Evolutionary conservation across 2,113 vertebrate genomes (phyloP).

Genomic region (Oncorhynchus masou): DNA sequence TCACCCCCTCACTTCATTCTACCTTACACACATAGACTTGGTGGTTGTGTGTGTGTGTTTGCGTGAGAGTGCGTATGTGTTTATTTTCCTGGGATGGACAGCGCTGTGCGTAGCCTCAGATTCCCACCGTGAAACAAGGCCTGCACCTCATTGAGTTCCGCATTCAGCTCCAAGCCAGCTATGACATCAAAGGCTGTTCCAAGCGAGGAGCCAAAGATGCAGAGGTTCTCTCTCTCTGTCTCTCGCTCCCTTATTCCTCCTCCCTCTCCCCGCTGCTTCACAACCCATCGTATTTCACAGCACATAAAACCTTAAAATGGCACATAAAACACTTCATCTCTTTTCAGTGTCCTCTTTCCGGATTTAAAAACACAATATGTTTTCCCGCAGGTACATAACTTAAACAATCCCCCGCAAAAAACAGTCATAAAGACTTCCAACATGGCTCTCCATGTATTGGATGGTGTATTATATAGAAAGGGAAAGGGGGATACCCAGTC

Average conservation of each 20-base stretch:
- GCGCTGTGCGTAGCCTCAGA: constrained; percentile 35
- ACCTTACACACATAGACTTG: neutral
- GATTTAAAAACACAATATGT: constrained; percentile 77
- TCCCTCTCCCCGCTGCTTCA: constrained; percentile 63
- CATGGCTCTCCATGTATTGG: constrained; percentile 23
- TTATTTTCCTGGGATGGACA: constrained; percentile 27
- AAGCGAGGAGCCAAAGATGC: constrained; percentile 44
- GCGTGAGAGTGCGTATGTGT: neutral
- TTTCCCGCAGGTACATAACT: constrained; percentile 77
- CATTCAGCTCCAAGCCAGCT: constrained; percentile 56
- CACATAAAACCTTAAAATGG: constrained; percentile 81
- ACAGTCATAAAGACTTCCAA: constrained; percentile 56
- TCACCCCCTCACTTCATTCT: neutral
- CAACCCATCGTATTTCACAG: constrained; percentile 76
- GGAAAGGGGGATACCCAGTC: no score
- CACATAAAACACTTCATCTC: constrained; percentile 83
- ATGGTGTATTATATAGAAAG: neutral
- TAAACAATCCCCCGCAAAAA: constrained; percentile 58
- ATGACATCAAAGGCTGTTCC: constrained; percentile 64
- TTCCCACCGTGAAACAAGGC: constrained; percentile 57
- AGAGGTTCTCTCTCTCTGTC: constrained; percentile 31
- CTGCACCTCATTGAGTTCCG: constrained; percentile 48
- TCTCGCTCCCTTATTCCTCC: constrained; percentile 33
- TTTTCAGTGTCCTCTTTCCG: constrained; percentile 74
- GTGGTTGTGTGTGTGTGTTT: constrained; percentile 11